A percentile compares a stretch with the other conserved stretches of the same genome.
Conservation (phyloP, 2,797 vertebrate species). For the Thripadectes ignobilis region DNA sequence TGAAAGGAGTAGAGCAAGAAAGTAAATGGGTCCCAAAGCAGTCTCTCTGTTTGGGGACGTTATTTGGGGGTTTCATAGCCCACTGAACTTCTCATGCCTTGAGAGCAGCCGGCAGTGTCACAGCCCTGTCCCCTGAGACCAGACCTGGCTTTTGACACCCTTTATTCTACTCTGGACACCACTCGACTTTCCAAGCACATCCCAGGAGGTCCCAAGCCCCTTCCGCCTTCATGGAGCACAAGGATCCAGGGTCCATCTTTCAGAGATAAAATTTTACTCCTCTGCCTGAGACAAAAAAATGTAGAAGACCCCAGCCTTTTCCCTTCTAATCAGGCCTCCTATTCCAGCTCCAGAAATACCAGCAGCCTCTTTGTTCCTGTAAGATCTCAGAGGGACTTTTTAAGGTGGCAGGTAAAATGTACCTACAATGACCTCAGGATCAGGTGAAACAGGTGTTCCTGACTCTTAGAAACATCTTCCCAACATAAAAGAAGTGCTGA, state of each 20-base stretch:
- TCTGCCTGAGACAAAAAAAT: not conserved
- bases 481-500: not conserved
- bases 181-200: not conserved
- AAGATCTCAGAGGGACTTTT: not conserved
- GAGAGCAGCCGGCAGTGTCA: not conserved
- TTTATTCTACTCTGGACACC: not conserved
- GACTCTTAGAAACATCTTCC: not conserved
- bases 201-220: not conserved
- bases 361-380: not conserved
- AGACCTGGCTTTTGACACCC: not conserved
- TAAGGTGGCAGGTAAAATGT: not conserved
- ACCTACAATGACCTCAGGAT: not conserved
- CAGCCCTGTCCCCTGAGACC: not conserved
- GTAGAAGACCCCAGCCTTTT: rapidly evolving
- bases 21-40: not conserved
- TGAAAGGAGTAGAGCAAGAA: not conserved
- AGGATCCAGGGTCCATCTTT: not conserved
- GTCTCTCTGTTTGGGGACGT: not conserved
- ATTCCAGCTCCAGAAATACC: not conserved
- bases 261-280: not conserved
- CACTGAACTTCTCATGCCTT: not conserved
- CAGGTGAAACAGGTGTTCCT: not conserved
- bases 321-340: not conserved
- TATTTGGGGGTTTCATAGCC: not conserved
- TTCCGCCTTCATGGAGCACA: not conserved